phyloP scores from a whole-genome alignment of 2,113 vertebrate species.

The Meles meles region DNA sequence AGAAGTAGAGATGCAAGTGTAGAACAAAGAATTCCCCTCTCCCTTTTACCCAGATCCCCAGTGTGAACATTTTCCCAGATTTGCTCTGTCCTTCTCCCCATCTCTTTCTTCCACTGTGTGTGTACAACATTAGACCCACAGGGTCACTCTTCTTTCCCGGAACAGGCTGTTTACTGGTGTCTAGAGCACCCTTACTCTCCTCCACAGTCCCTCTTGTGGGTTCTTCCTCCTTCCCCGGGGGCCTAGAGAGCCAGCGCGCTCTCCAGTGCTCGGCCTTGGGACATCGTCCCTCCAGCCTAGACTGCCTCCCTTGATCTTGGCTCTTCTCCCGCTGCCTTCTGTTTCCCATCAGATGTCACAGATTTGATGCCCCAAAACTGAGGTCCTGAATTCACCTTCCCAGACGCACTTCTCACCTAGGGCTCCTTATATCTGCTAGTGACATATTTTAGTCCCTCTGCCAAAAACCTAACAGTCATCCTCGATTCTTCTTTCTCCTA shows the following conservation, averaged over 20 bases:
- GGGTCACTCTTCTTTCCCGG: neutral
- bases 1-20: neutral
- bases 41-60: neutral
- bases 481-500: neutral
- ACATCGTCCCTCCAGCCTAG: neutral
- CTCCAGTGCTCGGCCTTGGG: neutral
- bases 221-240: neutral
- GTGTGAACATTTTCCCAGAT: neutral
- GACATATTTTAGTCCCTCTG: neutral
- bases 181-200: neutral
- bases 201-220: neutral
- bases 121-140: accelerated
- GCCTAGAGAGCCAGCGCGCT: neutral
- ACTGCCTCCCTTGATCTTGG: neutral
- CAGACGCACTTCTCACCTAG: neutral
- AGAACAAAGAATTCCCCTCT: neutral
- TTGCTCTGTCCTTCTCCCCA: no score
- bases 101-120: neutral
- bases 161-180: neutral
- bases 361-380: neutral
- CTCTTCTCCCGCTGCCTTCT: neutral
- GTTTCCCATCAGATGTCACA: neutral
- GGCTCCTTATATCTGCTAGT: neutral
- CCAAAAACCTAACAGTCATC: neutral
- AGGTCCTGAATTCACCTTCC: neutral